Evolutionary conservation across 2,113 vertebrate species (phyloP).

Genomic region (Epinephelus moara): DNA sequence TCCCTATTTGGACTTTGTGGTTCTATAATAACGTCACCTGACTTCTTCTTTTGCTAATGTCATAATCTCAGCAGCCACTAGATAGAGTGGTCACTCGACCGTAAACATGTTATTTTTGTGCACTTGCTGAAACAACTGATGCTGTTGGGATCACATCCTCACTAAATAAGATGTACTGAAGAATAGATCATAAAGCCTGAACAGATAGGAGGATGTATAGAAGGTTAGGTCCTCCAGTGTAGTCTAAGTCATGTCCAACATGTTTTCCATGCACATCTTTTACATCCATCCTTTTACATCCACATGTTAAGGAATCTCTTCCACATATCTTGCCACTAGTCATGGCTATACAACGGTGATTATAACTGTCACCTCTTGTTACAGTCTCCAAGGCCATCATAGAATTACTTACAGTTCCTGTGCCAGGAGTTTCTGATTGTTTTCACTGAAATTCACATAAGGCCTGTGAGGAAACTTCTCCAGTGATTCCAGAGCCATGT

Average conservation of each 20-base stretch:
- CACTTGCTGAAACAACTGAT: neutral
- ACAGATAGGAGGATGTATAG: constrained; percentile 1
- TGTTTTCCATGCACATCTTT: constrained; percentile 56
- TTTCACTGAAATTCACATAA: constrained; percentile 72
- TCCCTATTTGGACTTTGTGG: neutral
- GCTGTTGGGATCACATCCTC: neutral
- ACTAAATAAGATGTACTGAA: constrained; percentile 13
- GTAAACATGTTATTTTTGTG: neutral
- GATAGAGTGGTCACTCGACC: neutral
- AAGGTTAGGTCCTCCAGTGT: constrained; percentile 5
- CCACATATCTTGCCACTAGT: constrained; percentile 53
- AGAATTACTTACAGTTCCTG: constrained; percentile 63
- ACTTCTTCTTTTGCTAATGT: neutral
- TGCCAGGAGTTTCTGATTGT: constrained; percentile 75
- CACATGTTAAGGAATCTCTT: constrained; percentile 58
- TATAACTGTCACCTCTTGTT: constrained; percentile 75
- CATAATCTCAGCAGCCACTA: neutral
- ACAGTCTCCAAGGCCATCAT: constrained; percentile 68
- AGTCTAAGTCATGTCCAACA: constrained; percentile 47
- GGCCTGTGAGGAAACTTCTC: constrained; percentile 65
- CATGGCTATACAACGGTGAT: constrained; percentile 61
- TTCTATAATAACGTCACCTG: neutral
- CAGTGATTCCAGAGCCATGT: constrained; percentile 68
- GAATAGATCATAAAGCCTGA: constrained; percentile 17
- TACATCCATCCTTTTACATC: constrained; percentile 23